Evolutionary conservation across 1,140 invertebrate genomes (phyloP).

Genomic region (Philotrypesis tridentata): DNA sequence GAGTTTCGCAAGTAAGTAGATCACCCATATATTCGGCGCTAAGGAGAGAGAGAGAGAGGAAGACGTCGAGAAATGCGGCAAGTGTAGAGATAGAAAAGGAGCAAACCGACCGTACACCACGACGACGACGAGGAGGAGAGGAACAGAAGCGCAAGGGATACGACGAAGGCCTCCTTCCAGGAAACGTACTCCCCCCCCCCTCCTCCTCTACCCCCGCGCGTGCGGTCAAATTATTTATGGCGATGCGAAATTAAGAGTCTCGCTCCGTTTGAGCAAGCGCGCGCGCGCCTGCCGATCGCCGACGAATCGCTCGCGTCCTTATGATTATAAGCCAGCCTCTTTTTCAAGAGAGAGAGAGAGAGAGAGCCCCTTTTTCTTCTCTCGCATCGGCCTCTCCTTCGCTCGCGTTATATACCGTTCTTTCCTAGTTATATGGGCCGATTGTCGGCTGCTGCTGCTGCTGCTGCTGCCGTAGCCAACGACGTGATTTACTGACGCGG

Average conservation of each 20-base stretch:
- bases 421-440: conserved; percentile 37
- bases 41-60: background rate
- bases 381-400: conserved; percentile 50
- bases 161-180: conserved; percentile 63
- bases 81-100: conserved; percentile 20
- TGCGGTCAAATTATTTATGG: conserved; percentile 73
- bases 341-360: too few relatives aligned
- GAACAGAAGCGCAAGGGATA: background rate
- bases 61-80: background rate
- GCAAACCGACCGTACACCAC: too few relatives aligned
- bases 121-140: conserved; percentile 10
- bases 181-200: conserved; percentile 56
- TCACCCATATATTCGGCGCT: conserved; percentile 15
- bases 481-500: conserved; percentile 27
- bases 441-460: background rate
- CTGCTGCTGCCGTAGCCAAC: background rate
- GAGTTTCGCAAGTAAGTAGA: conserved; percentile 29
- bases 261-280: conserved; percentile 66
- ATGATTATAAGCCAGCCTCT: conserved; percentile 51
- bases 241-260: conserved; percentile 73
- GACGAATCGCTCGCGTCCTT: conserved; percentile 57
- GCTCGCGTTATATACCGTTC: background rate
- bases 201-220: conserved; percentile 30
- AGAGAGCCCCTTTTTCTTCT: too few relatives aligned
- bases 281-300: conserved; percentile 51